Conservation (phyloP, 2,113 vertebrate genomes). For the Hyperoodon ampullatus region DNA sequence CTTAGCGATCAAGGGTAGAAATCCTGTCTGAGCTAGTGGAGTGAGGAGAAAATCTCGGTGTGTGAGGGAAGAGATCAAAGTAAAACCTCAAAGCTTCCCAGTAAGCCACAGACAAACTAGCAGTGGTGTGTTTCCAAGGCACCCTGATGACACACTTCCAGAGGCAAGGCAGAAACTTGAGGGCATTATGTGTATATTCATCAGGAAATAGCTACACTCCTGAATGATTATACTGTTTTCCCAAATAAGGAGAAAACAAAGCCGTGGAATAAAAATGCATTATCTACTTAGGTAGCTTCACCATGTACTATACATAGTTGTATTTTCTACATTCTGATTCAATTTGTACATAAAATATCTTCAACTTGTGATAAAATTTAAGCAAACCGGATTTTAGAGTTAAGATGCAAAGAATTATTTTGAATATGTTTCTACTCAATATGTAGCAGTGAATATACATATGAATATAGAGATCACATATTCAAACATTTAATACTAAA, state of each 20-base stretch:
- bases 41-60: conserved; percentile 45
- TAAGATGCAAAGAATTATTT: not conserved
- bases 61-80: conserved; percentile 64
- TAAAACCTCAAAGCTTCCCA: conserved; percentile 44
- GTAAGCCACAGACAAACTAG: conserved; percentile 38
- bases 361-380: not conserved
- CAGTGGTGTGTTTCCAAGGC: not conserved
- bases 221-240: not conserved
- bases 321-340: not conserved
- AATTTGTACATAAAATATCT: not conserved
- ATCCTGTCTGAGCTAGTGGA: conserved; percentile 13
- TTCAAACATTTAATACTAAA: not conserved
- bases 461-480: not conserved
- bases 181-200: not conserved
- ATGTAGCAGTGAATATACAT: not conserved
- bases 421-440: not conserved
- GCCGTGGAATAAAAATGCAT: not conserved
- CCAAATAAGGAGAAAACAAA: not conserved
- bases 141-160: not conserved
- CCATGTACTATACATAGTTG: not conserved
- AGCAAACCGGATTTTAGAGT: not conserved
- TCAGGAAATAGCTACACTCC: not conserved
- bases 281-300: not conserved
- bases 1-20: conserved; percentile 47
- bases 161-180: not conserved